Percentiles rank a stretch among this genome's conserved stretches.
Evolutionary conservation across 92 coral and sea anemone species (phyloP).

Genomic region (Epizoanthus illoricatus): DNA sequence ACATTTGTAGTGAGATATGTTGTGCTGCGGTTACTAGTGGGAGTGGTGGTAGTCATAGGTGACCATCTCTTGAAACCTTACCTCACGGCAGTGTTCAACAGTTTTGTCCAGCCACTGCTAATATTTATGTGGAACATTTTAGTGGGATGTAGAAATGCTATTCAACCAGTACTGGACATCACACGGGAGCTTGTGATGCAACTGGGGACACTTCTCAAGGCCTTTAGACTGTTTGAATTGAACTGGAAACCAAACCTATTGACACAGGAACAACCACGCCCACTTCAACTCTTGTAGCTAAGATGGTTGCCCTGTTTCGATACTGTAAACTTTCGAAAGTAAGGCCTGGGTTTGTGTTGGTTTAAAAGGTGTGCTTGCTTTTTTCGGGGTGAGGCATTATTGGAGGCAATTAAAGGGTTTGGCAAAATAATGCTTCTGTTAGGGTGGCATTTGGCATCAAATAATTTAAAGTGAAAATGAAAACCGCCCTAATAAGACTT

Average conservation of each 20-base stretch:
- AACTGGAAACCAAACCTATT: slow-evolving; percentile 76
- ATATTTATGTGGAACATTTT: slow-evolving; percentile 75
- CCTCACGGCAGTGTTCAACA: slow-evolving; percentile 73
- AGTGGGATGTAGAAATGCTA: slow-evolving; percentile 65
- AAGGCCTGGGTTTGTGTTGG: no score
- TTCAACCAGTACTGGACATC: slow-evolving; percentile 76
- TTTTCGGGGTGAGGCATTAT: no score
- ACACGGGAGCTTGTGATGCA: slow-evolving; percentile 63
- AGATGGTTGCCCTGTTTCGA: no score
- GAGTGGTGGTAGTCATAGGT: slow-evolving; percentile 70
- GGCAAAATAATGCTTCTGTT: no score
- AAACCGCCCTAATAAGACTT: no score
- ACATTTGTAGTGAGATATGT: slow-evolving; percentile 68
- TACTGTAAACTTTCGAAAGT: no score
- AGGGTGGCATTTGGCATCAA: no score
- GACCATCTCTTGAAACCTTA: slow-evolving; percentile 83
- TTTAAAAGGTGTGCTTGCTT: no score
- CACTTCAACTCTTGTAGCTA: slow-evolving; percentile 20
- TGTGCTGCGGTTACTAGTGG: slow-evolving; percentile 63
- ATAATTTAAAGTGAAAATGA: no score
- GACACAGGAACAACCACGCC: background rate
- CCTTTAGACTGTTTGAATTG: slow-evolving; percentile 86
- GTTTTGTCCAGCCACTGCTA: slow-evolving; percentile 77
- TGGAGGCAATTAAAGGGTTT: no score
- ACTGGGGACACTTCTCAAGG: slow-evolving; percentile 62